Conservation (phyloP, 2,113 vertebrate species). For the Pangasianodon hypophthalmus region DNA sequence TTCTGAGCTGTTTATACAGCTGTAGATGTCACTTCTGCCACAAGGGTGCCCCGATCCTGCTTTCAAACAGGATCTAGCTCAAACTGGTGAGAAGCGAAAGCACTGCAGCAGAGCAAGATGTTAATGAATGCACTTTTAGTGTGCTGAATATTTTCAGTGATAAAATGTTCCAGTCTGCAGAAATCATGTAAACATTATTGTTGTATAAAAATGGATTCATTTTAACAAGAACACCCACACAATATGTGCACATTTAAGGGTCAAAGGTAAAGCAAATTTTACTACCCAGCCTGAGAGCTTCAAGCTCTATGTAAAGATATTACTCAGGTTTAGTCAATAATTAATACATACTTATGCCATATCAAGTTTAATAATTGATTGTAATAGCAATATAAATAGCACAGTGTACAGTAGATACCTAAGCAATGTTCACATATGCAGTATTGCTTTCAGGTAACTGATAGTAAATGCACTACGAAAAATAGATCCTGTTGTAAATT, state of each 20-base stretch:
- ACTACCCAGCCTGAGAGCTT: not conserved
- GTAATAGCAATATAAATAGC: constrained; percentile 5
- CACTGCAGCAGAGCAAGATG: constrained; percentile 35
- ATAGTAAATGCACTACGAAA: not conserved
- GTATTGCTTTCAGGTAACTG: not conserved
- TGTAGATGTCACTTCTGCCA: constrained; percentile 54
- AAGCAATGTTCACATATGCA: not conserved
- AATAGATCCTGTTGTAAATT: not conserved
- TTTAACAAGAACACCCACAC: not conserved
- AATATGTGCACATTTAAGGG: not conserved
- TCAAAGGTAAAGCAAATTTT: not conserved
- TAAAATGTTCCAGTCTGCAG: not conserved
- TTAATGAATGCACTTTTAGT: not conserved
- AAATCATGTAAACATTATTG: not conserved
- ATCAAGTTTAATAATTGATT: constrained; percentile 28
- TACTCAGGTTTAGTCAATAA: constrained; percentile 30
- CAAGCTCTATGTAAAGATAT: not conserved
- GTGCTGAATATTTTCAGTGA: not conserved
- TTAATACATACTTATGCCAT: constrained; percentile 11
- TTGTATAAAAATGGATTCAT: not conserved
- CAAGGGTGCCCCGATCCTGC: constrained; percentile 50
- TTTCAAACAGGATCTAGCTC: constrained; percentile 61
- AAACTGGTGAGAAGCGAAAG: constrained; percentile 51
- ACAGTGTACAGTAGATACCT: not conserved
- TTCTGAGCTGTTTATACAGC: constrained; percentile 54